Evolutionary conservation across 2,113 vertebrate species (phyloP).

Genomic region (Spea bombifrons): DNA sequence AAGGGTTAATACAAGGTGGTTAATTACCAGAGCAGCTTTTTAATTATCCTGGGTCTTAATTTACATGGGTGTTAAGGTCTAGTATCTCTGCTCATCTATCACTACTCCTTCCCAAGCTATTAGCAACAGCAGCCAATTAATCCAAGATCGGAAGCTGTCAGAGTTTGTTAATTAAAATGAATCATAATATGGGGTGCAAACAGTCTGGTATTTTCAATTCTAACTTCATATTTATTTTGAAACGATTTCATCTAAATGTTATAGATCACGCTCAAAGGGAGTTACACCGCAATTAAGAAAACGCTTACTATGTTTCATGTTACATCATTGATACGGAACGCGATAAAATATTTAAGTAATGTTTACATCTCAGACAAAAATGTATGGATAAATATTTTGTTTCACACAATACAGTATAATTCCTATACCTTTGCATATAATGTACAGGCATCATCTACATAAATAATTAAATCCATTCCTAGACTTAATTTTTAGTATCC

Average conservation of each 20-base stretch:
- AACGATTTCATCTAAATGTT: not conserved
- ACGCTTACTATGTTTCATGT: too few relatives aligned
- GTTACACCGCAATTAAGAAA: not conserved
- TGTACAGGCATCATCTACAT: too few relatives aligned
- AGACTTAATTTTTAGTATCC: too few relatives aligned
- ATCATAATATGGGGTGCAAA: slow-evolving; percentile 11
- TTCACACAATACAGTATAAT: too few relatives aligned
- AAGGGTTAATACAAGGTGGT: slow-evolving; percentile 3
- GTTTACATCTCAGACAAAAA: too few relatives aligned
- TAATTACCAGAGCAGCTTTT: slow-evolving; percentile 16
- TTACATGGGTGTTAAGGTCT: slow-evolving; percentile 27
- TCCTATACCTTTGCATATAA: too few relatives aligned
- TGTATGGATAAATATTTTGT: too few relatives aligned
- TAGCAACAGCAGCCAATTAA: slow-evolving; percentile 34
- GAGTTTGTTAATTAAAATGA: slow-evolving; percentile 33
- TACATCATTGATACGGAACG: too few relatives aligned
- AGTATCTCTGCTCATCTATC: slow-evolving; percentile 21
- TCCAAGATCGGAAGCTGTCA: slow-evolving; percentile 20
- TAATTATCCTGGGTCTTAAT: slow-evolving; percentile 12
- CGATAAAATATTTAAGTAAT: too few relatives aligned
- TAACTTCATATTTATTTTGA: not conserved
- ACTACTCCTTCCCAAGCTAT: slow-evolving; percentile 25
- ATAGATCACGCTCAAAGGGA: not conserved
- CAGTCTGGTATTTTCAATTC: slow-evolving; percentile 4
- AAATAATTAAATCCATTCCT: too few relatives aligned